These are phyloP conservation scores for Ficedula albicollis DNA, from an alignment of 2,797 vertebrate species.

Conservation along the genomic window DNA sequence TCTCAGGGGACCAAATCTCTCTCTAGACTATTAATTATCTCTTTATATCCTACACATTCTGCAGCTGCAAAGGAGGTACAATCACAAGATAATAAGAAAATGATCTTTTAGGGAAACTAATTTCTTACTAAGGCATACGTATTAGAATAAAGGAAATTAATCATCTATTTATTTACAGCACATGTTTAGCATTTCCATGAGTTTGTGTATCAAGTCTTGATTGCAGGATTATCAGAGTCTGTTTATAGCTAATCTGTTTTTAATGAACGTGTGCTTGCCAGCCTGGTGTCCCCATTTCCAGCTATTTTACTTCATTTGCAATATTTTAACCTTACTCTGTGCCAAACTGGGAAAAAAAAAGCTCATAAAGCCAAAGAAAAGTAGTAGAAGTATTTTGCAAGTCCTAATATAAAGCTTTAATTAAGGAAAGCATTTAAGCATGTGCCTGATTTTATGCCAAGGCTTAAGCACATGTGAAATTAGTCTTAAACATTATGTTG, in stretches of 20 bases:
- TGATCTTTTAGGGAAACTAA: not conserved
- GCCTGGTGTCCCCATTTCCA: not conserved
- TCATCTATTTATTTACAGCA: conserved; percentile 56
- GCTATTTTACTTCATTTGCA: conserved; percentile 27
- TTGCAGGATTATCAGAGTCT: conserved; percentile 46
- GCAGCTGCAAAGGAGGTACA: conserved; percentile 14
- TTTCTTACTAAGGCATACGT: not conserved
- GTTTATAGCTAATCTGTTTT: conserved; percentile 57
- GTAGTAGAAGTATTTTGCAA: conserved; percentile 29
- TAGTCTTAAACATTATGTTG: conserved; percentile 31
- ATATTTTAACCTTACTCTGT: conserved; percentile 14
- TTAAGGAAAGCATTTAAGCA: conserved; percentile 53
- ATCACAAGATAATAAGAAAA: conserved; percentile 14
- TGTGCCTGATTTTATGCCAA: conserved; percentile 33
- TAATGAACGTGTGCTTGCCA: conserved; percentile 40
- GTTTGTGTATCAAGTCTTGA: conserved; percentile 35
- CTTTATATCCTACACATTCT: not conserved
- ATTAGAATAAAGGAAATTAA: conserved; percentile 51
- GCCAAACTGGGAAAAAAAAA: not conserved
- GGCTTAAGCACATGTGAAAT: conserved; percentile 52
- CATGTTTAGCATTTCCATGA: conserved; percentile 43
- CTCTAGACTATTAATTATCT: conserved; percentile 32
- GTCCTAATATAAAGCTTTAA: conserved; percentile 29
- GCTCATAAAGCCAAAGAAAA: conserved; percentile 6
- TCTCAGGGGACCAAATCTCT: not conserved